Base-by-base conservation (phyloP, 2,888 invertebrate species). In the Oeneis ivallda region DNA sequence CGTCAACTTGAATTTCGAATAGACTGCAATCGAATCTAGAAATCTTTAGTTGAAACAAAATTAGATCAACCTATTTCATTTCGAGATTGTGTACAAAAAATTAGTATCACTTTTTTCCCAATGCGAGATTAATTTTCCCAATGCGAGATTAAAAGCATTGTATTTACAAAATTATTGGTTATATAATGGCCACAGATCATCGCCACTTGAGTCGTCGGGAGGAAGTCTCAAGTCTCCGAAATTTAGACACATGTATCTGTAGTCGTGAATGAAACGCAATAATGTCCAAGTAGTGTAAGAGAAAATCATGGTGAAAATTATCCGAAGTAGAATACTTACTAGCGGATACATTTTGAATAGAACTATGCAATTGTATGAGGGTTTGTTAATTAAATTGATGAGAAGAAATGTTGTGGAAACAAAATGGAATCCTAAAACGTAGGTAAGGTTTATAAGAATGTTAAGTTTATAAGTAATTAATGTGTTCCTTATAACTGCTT, bases 291-390 rank as follows among this genome's bases (percentile, higher is more conserved):
- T 66, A 1, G 72, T 59, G 66, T 79, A 81, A 41, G 79, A 84
- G 7, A 82, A 64, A 1, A 81, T 34, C 0, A 78, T 75, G 1
- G 82, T 79, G n/a, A 85, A 69, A 61, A 75, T 74, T 67, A 85
- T 72, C 1, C 80, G 73, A 7, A 83, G 65, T 6, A 81, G 13
- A 50, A 83, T 79, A 45, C 82, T 80, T 6, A 72, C 73, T 0
- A 79, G 37, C 13, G 72, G 66, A 54, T 73, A 76, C 19, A 63
- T 53, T 26, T 49, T 54, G 53, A 53, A 34, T 2, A n/a, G n/a
- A 19, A 15, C 3, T 15, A 47, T 15, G 15, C n/a, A n/a, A 45
- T 47, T 47, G 47, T 17, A 17, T 45, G 15, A 8, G 15, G 17
- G 9, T 8, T 47, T 17, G 47, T 8, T 9, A 47, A 17, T 45